Conservation (phyloP, 2,797 vertebrate genomes). For the Falco rusticolus region DNA sequence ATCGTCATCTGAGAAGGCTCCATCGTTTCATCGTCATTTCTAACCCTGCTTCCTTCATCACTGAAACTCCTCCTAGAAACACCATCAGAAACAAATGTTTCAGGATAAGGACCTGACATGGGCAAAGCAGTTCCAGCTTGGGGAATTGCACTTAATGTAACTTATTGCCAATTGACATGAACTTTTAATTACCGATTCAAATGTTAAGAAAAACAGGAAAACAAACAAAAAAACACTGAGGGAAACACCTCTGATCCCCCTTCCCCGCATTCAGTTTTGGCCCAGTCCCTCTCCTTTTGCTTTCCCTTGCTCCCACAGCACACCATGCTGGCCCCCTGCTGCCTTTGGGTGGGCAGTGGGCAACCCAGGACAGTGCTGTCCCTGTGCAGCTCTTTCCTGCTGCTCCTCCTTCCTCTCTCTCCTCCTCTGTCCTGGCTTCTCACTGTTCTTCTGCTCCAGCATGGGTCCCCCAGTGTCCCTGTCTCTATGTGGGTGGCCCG, state of each 20-base stretch:
- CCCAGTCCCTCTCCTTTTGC: neutral
- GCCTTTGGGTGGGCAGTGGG: neutral
- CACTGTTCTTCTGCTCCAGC: neutral
- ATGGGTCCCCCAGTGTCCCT: rapidly evolving
- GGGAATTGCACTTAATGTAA: constrained; percentile 2
- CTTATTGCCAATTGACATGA: neutral
- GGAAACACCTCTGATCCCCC: neutral
- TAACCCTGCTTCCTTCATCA: neutral
- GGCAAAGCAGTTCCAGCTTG: neutral
- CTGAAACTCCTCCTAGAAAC: neutral
- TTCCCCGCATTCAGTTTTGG: neutral
- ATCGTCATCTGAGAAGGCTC: neutral
- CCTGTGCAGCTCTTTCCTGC: rapidly evolving
- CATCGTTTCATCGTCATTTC: neutral
- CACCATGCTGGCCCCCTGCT: rapidly evolving
- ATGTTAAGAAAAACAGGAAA: neutral
- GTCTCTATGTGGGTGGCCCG: rapidly evolving
- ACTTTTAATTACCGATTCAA: neutral
- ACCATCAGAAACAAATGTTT: neutral
- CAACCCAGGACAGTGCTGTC: neutral
- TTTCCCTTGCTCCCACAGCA: neutral
- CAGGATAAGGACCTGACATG: neutral
- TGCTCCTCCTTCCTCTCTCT: neutral
- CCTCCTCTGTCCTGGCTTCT: neutral
- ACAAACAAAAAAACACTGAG: neutral